Conservation (phyloP, 1,140 invertebrate genomes). For the Nomia melanderi region DNA sequence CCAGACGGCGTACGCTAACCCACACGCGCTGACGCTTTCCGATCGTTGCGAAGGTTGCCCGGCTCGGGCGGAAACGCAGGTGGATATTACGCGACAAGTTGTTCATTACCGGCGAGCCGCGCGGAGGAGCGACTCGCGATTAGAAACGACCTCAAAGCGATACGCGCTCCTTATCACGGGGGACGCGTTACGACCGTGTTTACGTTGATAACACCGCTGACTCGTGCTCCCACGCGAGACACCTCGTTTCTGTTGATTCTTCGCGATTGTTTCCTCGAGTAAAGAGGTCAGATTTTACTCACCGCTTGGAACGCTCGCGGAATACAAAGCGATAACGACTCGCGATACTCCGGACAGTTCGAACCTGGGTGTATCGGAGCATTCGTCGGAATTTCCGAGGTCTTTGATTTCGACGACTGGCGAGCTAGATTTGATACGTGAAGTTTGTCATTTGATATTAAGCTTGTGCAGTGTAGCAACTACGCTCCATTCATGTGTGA, state of each 20-base stretch:
- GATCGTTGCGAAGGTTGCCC: neutral
- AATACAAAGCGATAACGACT: too few relatives aligned
- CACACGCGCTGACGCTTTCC: neutral
- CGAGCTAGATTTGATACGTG: too few relatives aligned
- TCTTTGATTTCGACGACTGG: too few relatives aligned
- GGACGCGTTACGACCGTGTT: constrained; percentile 14
- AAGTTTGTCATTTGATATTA: too few relatives aligned
- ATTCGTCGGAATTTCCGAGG: too few relatives aligned
- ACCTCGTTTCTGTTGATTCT: neutral
- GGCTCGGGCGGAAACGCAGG: constrained; percentile 3
- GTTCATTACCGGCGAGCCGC: neutral
- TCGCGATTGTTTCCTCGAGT: too few relatives aligned
- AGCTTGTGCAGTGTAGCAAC: too few relatives aligned
- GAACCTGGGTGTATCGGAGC: too few relatives aligned
- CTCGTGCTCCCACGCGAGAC: neutral
- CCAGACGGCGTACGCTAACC: neutral
- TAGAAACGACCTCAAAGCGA: constrained; percentile 15
- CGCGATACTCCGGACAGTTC: too few relatives aligned
- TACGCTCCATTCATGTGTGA: too few relatives aligned
- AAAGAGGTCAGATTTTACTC: too few relatives aligned
- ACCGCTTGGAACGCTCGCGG: too few relatives aligned
- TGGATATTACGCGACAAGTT: constrained; percentile 10
- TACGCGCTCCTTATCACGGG: constrained; percentile 16
- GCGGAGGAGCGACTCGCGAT: constrained; percentile 1
- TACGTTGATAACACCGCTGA: constrained; percentile 19